Evolutionary conservation across 2,797 vertebrate species (phyloP), one percentile per base, ranked within the genome.

Genomic region (Tokudaia muenninki): DNA sequence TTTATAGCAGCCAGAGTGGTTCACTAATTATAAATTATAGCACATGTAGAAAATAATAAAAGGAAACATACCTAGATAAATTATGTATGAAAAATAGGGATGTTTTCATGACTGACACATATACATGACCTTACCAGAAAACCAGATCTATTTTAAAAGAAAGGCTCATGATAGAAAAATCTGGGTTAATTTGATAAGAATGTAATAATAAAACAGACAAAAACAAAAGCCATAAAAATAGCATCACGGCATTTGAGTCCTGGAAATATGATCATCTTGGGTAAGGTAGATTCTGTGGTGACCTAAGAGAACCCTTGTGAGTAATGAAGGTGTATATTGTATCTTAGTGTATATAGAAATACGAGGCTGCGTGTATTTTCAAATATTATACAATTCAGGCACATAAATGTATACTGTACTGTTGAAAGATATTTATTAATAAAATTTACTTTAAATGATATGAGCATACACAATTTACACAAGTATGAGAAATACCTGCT

Each of bases 241-340:
- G n/a, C 37, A n/a, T 59, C 12, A 22, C 70, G 26, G 34, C 57
- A 77, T 59, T 2, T n/a, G 78, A 57, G 8, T 80, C 4, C 41
- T 61, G 44, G 41, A 84, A 29, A 6, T 17, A 81, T 6, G 11
- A 0, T 50, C 1, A 65, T 12, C 34, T 63, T 19, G 41, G 2
- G 5, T 5, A 2, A 4, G 12, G 16, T 50, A 6, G 7, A 55
- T 5, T 84, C 13, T 13, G 9, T 77, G 13, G 16, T 41, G 5
- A 24, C 0, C 0, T 5, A 7, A 17, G 6, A 9, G 0, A 29
- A 26, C 17, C 13, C 67, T 3, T 0, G 17, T 14, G 5, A 14
- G 1, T 9, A 21, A 29, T 4, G 3, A 12, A 79, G 24, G 13
- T 52, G 6, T n/a, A 3, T 37, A 8, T 24, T 19, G 8, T 17